Percentiles rank a stretch among this genome's conserved stretches.
phyloP scores from a whole-genome alignment of 2,113 vertebrate genomes.

The Anguilla japonica region DNA sequence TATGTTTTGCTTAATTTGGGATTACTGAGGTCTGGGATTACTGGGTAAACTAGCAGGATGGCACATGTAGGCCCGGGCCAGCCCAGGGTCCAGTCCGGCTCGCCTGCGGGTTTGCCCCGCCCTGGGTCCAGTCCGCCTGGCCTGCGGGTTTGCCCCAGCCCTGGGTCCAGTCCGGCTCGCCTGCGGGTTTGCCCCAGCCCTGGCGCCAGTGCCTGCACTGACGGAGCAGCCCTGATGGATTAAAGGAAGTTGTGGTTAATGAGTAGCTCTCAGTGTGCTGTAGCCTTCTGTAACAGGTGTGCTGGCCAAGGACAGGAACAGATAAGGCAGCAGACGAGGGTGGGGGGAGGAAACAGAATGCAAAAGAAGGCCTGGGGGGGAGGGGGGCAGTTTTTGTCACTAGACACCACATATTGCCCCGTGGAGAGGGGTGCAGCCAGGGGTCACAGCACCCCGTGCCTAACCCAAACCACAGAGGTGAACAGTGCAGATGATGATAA shows the following conservation, averaged over 20 bases:
- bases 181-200: not conserved
- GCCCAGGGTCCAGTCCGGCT: not conserved
- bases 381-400: slow-evolving; percentile 21
- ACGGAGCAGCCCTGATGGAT: slow-evolving; percentile 32
- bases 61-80: not conserved
- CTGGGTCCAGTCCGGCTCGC: not conserved
- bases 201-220: slow-evolving; percentile 10
- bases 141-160: too few relatives aligned
- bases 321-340: slow-evolving; percentile 41
- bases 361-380: slow-evolving; percentile 30
- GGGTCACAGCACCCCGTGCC: slow-evolving; percentile 22
- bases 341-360: slow-evolving; percentile 1
- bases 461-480: slow-evolving; percentile 34
- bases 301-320: slow-evolving; percentile 49
- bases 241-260: slow-evolving; percentile 59
- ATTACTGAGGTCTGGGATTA: not conserved
- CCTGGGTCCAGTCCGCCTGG: not conserved
- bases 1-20: not conserved
- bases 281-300: slow-evolving; percentile 52
- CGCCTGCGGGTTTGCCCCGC: too few relatives aligned
- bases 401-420: slow-evolving; percentile 7
- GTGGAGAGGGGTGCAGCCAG: slow-evolving; percentile 11
- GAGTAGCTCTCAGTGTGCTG: slow-evolving; percentile 36
- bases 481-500: slow-evolving; percentile 29
- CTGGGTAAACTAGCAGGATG: not conserved